phyloP scores from a whole-genome alignment of 2,888 invertebrate species.

The Rambutsinella grinnellia region DNA sequence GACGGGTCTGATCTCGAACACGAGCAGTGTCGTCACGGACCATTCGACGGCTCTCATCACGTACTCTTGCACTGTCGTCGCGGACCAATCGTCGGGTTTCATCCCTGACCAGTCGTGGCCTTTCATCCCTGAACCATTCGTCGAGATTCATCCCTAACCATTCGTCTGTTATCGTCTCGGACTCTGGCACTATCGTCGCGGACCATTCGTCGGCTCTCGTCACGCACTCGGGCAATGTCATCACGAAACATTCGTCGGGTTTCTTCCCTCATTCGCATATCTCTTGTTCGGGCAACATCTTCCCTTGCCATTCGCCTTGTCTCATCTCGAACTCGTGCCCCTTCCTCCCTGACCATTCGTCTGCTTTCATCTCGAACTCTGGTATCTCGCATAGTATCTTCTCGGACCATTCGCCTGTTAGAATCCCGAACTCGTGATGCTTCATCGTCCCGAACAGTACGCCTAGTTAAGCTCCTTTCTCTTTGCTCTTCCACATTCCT shows the following conservation, averaged over 20 bases:
- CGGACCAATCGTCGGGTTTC: not conserved
- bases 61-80: slow-evolving; percentile 12
- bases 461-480: not conserved
- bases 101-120: slow-evolving; percentile 7
- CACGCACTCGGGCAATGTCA: slow-evolving; percentile 7
- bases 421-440: not conserved
- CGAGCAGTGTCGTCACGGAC: not conserved
- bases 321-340: slow-evolving; percentile 20
- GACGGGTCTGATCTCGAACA: slow-evolving; percentile 16
- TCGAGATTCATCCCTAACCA: not conserved
- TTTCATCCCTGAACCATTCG: slow-evolving; percentile 24
- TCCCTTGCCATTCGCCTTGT: slow-evolving; percentile 19
- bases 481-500: slow-evolving; percentile 1
- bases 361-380: slow-evolving; percentile 9
- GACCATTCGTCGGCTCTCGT: slow-evolving; percentile 26
- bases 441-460: not conserved
- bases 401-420: slow-evolving; percentile 2
- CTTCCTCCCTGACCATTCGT: slow-evolving; percentile 10
- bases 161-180: not conserved
- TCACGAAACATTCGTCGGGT: slow-evolving; percentile 1
- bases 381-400: not conserved
- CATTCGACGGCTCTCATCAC: slow-evolving; percentile 1
- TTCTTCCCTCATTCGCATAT: not conserved
- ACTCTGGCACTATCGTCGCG: slow-evolving; percentile 4
- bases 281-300: not conserved